phyloP scores from a whole-genome alignment of 2,888 invertebrate species.

The Argyra leucocephala region DNA sequence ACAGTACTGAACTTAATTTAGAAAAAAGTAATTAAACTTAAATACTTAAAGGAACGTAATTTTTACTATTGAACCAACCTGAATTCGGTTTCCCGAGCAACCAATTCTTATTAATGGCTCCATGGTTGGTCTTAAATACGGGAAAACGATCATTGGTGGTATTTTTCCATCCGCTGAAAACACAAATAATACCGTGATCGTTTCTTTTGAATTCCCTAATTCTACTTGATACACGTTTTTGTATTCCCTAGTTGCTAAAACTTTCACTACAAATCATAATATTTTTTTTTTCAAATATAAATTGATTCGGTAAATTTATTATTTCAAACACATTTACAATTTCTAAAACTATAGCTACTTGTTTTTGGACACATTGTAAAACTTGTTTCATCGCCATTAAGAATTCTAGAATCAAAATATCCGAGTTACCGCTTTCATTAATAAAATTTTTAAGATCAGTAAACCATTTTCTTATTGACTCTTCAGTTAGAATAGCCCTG shows the following conservation, averaged over 20 bases:
- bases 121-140: neutral
- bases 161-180: slow-evolving; percentile 14
- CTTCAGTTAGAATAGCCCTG: slow-evolving; percentile 16
- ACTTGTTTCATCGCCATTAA: slow-evolving; percentile 18
- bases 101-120: neutral
- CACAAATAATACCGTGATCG: slow-evolving; percentile 11
- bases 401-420: slow-evolving; percentile 15
- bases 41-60: too few species aligned
- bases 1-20: too few species aligned
- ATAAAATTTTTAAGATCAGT: neutral
- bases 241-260: neutral
- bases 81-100: neutral
- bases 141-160: neutral
- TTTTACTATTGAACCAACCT: too few species aligned
- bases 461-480: slow-evolving; percentile 18
- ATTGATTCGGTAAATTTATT: too few species aligned
- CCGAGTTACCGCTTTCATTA: slow-evolving; percentile 1
- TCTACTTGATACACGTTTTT: slow-evolving; percentile 10
- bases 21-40: too few species aligned
- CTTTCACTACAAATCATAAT: too few species aligned
- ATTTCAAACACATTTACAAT: too few species aligned
- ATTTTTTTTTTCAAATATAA: too few species aligned
- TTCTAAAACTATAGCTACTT: too few species aligned
- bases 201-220: slow-evolving; percentile 12
- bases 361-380: slow-evolving; percentile 11